A percentile compares a stretch with the other conserved stretches of the same genome.
Conservation (phyloP, 2,797 vertebrate species). For the Epinephelus awoara region DNA sequence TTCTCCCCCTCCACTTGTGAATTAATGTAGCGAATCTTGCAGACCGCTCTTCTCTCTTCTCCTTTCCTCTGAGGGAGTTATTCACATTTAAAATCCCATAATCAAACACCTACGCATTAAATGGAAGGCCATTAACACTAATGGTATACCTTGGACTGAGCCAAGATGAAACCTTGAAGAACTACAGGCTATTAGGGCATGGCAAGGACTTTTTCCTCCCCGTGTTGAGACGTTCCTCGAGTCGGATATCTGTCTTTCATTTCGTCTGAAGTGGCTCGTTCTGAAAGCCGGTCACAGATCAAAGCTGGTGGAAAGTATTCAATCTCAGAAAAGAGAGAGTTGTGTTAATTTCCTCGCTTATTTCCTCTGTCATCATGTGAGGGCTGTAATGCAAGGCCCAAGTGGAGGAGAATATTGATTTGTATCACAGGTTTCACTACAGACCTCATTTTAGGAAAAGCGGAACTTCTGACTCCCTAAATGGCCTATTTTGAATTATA, state of each 20-base stretch:
- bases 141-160: constrained; percentile 71
- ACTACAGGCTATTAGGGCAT: constrained; percentile 56
- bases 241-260: constrained; percentile 14
- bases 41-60: constrained; percentile 17
- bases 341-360: neutral
- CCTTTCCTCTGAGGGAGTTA: constrained; percentile 43
- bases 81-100: constrained; percentile 77
- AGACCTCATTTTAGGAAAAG: neutral
- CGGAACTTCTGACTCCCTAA: constrained; percentile 1
- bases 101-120: constrained; percentile 78
- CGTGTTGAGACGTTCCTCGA: neutral
- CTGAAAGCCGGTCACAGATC: constrained; percentile 30
- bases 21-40: constrained; percentile 59
- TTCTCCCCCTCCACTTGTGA: constrained; percentile 54
- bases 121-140: constrained; percentile 76
- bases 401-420: neutral
- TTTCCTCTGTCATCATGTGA: neutral
- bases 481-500: constrained; percentile 10
- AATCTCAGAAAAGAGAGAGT: constrained; percentile 8
- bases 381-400: neutral
- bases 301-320: neutral
- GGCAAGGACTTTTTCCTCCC: constrained; percentile 62
- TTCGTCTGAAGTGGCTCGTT: constrained; percentile 24
- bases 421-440: neutral
- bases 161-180: constrained; percentile 75